A percentile compares a stretch with the other conserved stretches of the same genome.
phyloP scores from a whole-genome alignment of 2,888 invertebrate genomes.

The Aleiodes alternator region DNA sequence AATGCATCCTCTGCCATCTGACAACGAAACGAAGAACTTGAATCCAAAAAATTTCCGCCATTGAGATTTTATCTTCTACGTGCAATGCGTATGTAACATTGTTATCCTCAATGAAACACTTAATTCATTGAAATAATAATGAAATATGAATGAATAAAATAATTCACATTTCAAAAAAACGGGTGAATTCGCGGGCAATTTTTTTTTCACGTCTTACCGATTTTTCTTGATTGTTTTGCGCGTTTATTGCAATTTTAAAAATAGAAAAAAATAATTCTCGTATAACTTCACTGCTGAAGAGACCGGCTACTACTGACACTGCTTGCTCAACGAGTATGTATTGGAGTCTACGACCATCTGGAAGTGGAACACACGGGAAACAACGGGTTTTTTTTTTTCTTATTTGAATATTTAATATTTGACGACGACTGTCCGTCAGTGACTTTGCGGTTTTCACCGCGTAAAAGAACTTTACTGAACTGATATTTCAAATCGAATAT shows the following conservation, averaged over 20 bases:
- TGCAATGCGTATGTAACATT: not conserved
- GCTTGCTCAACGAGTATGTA: not conserved
- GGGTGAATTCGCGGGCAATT: too few relatives aligned
- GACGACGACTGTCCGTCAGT: not conserved
- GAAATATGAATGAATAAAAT: not conserved
- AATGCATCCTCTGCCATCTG: conserved; percentile 46
- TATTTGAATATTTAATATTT: conserved; percentile 34
- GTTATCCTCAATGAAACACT: not conserved
- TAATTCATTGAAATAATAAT: not conserved
- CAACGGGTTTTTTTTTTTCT: conserved; percentile 15
- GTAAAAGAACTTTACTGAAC: not conserved
- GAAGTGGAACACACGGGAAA: conserved; percentile 4
- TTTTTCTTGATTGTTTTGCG: not conserved
- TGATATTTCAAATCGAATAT: too few relatives aligned
- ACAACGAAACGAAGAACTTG: conserved; percentile 28
- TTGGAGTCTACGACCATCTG: not conserved
- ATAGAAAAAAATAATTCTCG: not conserved
- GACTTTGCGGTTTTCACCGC: conserved; percentile 1
- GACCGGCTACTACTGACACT: conserved; percentile 39
- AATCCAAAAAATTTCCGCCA: conserved; percentile 30
- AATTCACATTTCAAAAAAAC: not conserved
- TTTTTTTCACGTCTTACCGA: conserved; percentile 11
- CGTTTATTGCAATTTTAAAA: not conserved
- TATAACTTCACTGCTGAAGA: not conserved
- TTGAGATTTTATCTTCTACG: conserved; percentile 16